phyloP scores from a whole-genome alignment of 2,797 vertebrate genomes.

The Cryptoblepharus egeriae region DNA sequence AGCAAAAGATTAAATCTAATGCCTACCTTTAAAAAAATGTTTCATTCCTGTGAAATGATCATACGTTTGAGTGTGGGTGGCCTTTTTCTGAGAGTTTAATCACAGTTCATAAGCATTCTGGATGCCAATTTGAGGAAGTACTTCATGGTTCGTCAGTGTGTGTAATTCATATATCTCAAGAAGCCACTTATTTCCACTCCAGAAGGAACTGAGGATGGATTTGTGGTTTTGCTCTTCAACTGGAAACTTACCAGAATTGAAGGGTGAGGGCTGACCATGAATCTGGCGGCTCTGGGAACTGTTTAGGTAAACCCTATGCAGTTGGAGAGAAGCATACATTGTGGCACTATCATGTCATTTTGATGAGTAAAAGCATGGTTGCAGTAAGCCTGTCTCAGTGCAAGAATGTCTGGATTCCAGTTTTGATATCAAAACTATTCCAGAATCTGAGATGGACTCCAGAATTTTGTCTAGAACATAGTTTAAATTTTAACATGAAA shows the following conservation, averaged over 20 bases:
- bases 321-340: not conserved
- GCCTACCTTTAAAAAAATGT: not conserved
- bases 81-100: not conserved
- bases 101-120: not conserved
- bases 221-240: not conserved
- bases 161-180: not conserved
- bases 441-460: not conserved
- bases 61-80: not conserved
- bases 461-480: not conserved
- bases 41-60: not conserved
- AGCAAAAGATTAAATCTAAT: not conserved
- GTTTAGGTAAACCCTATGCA: not conserved
- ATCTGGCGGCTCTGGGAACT: not conserved
- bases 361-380: not conserved
- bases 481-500: too few relatives aligned
- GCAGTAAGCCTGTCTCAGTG: too few relatives aligned
- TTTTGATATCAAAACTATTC: not conserved
- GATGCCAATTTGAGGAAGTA: not conserved
- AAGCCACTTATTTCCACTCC: not conserved
- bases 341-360: not conserved
- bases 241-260: not conserved
- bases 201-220: not conserved
- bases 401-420: too few relatives aligned
- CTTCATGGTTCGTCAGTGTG: not conserved
- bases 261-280: not conserved